phyloP scores from a whole-genome alignment of 2,797 vertebrate genomes.

The Gobionotothen gibberifrons region DNA sequence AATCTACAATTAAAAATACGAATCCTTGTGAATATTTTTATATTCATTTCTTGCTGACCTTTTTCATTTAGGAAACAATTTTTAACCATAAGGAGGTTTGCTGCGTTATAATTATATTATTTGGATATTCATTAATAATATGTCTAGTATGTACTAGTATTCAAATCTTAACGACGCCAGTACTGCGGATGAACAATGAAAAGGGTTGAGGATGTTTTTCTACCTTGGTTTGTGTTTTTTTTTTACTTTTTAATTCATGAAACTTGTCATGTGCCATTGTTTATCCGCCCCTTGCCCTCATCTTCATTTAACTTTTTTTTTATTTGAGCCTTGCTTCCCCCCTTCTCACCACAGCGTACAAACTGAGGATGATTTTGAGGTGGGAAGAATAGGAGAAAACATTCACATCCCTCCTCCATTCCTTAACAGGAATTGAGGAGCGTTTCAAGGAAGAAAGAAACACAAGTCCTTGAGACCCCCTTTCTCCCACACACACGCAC shows the following conservation, averaged over 20 bases:
- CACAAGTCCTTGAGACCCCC: slow-evolving; percentile 7
- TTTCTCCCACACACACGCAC: neutral
- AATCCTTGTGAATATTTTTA: no score
- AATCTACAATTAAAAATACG: no score
- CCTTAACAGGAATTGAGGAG: neutral
- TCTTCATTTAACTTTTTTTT: neutral
- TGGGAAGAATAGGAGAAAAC: neutral
- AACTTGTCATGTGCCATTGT: neutral
- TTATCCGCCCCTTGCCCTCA: neutral
- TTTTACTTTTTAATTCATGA: neutral
- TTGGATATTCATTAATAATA: no score
- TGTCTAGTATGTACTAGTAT: no score
- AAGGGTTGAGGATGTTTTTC: no score
- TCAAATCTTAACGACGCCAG: no score
- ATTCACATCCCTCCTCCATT: neutral
- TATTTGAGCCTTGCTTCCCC: neutral
- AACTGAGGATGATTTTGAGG: neutral
- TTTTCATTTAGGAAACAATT: no score
- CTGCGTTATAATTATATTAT: no score
- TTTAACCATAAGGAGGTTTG: no score
- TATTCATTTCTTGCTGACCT: no score
- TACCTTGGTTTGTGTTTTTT: no score
- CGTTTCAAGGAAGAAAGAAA: slow-evolving; percentile 16
- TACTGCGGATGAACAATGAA: neutral
- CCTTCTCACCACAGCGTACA: neutral